Conservation (phyloP, 2,797 vertebrate genomes). For the Lagorchestes hirsutus region DNA sequence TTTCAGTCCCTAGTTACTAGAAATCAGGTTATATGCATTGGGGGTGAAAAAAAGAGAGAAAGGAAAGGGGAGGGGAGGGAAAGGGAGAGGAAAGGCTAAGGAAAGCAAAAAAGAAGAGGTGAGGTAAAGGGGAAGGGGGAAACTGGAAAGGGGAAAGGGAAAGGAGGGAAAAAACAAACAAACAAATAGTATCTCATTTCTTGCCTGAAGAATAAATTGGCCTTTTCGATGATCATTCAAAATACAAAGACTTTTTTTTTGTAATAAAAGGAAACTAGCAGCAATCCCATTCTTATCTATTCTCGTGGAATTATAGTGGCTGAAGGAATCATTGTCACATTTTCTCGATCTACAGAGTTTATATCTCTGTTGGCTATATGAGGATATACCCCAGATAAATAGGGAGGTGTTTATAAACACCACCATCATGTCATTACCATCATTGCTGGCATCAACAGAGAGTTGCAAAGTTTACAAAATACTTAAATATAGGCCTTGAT, state of each 20-base stretch:
- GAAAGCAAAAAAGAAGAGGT: not conserved
- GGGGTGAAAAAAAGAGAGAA: not conserved
- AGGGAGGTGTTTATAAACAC: not conserved
- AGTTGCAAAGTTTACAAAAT: not conserved
- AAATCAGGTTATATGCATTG: constrained; percentile 83
- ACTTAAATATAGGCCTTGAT: not conserved
- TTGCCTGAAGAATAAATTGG: constrained; percentile 43
- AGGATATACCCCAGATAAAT: not conserved
- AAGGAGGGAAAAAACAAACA: constrained; percentile 63
- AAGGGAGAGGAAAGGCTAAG: not conserved
- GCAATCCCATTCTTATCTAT: not conserved
- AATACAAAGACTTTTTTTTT: not conserved
- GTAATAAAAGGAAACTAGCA: not conserved
- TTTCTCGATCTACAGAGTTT: not conserved
- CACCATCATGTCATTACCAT: not conserved
- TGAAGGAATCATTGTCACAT: not conserved
- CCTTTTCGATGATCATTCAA: constrained; percentile 1
- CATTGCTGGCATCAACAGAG: not conserved
- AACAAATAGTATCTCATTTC: constrained; percentile 49
- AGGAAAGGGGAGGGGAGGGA: not conserved
- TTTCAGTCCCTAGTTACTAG: constrained; percentile 79
- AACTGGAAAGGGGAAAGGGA: not conserved
- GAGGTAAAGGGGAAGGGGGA: not conserved
- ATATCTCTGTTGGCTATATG: not conserved
- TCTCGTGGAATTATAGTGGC: not conserved